These are phyloP conservation scores for Gerosis bhagava DNA, from an alignment of 2,888 invertebrate genomes.

Conservation along the genomic window DNA sequence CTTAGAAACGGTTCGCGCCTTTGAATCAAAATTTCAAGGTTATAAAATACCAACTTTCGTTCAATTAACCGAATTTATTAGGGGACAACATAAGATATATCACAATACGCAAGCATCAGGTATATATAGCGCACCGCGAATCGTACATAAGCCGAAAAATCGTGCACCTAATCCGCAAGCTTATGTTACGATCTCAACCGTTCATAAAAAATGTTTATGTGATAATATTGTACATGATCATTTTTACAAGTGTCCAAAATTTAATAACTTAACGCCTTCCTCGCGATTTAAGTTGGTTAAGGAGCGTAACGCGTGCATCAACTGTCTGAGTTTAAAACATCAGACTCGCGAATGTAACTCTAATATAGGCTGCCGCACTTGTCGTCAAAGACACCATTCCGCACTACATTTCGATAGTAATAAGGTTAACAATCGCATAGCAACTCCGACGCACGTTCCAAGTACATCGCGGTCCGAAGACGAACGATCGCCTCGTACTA, in stretches of 20 bases:
- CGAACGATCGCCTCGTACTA: not conserved
- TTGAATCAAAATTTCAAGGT: too few relatives aligned
- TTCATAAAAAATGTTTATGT: not conserved
- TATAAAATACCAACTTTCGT: too few relatives aligned
- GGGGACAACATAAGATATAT: not conserved
- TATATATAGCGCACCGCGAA: too few relatives aligned
- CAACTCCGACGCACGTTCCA: not conserved
- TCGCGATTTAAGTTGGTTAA: not conserved
- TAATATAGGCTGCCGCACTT: not conserved
- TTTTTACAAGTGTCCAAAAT: not conserved
- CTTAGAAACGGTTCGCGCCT: not conserved
- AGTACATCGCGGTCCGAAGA: not conserved
- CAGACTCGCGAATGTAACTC: not conserved
- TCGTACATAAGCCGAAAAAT: too few relatives aligned
- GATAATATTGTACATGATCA: not conserved
- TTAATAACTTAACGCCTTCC: not conserved
- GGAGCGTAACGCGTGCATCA: not conserved
- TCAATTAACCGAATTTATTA: not conserved
- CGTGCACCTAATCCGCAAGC: not conserved
- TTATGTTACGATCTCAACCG: not conserved
- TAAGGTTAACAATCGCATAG: not conserved
- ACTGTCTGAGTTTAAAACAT: constrained; percentile 1
- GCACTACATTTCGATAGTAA: not conserved
- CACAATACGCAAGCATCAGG: too few relatives aligned
- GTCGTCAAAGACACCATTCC: not conserved